A percentile compares a stretch with the other conserved stretches of the same genome.
These are phyloP conservation scores for Notolabrus celidotus DNA, from an alignment of 2,797 vertebrate species.

Conservation along the genomic window DNA sequence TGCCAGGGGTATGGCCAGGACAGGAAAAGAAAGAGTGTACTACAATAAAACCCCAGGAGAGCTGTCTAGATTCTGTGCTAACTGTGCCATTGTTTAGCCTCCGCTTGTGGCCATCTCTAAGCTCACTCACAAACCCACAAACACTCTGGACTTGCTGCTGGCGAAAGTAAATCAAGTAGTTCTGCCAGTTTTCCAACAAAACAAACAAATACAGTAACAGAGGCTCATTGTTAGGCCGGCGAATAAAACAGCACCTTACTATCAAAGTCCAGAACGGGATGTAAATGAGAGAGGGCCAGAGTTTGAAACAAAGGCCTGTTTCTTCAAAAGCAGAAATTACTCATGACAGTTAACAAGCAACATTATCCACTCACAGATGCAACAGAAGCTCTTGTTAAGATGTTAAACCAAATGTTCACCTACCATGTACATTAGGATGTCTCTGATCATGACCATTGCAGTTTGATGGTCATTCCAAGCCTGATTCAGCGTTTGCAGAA, in stretches of 20 bases:
- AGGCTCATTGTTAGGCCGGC: conserved; percentile 53
- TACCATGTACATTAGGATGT: conserved; percentile 99
- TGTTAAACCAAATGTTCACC: conserved; percentile 52
- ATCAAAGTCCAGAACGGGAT: conserved; percentile 40
- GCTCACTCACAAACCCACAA: conserved; percentile 28
- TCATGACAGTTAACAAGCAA: conserved; percentile 10
- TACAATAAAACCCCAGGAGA: conserved; percentile 51
- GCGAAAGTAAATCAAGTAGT: conserved; percentile 50
- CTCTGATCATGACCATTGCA: conserved; percentile 98
- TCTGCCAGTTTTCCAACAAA: conserved; percentile 49
- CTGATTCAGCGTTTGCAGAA: conserved; percentile 95
- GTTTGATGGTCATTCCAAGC: conserved; percentile 98
- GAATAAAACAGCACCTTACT: conserved; percentile 44
- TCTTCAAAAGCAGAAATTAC: conserved; percentile 35
- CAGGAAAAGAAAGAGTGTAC: conserved; percentile 34
- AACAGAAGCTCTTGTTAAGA: not conserved
- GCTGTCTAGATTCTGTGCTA: conserved; percentile 31
- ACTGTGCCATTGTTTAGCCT: conserved; percentile 54
- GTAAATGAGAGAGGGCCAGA: conserved; percentile 9
- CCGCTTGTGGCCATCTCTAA: conserved; percentile 36
- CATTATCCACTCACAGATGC: conserved; percentile 11
- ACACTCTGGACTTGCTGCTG: conserved; percentile 33
- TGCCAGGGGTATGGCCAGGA: conserved; percentile 28
- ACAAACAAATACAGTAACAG: conserved; percentile 61
- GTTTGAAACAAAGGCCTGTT: conserved; percentile 38